A percentile compares a stretch with the other conserved stretches of the same genome.
Evolutionary conservation across 2,113 vertebrate genomes (phyloP).

Genomic region (Mormoops blainvillei): DNA sequence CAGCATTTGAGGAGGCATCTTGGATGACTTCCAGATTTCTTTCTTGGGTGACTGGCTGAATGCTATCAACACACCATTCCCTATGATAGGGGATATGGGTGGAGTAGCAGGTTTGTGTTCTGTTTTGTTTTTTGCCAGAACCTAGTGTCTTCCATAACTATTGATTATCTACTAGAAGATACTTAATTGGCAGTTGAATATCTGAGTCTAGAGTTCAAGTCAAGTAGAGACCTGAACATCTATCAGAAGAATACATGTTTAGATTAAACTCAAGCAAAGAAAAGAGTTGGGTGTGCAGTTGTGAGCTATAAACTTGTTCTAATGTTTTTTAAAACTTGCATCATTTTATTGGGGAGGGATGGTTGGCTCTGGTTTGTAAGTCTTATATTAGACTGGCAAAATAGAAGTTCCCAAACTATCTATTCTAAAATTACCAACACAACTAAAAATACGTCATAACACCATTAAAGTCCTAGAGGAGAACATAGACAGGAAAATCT

Average conservation of each 20-base stretch:
- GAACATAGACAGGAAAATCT: too few relatives aligned
- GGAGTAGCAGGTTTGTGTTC: neutral
- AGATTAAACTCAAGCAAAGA: neutral
- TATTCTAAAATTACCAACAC: neutral
- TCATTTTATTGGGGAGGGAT: neutral
- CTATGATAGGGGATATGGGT: neutral
- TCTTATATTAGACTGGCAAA: neutral
- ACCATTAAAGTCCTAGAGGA: too few relatives aligned
- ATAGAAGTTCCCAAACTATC: neutral
- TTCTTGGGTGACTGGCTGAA: neutral
- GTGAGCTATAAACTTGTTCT: neutral
- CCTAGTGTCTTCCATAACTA: neutral
- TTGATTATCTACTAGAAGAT: neutral
- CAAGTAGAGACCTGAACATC: neutral
- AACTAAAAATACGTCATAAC: too few relatives aligned
- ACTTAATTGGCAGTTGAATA: neutral
- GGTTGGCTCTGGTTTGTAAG: neutral
- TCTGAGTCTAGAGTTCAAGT: neutral
- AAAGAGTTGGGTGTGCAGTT: neutral
- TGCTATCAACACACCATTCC: neutral
- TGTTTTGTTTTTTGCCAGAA: neutral
- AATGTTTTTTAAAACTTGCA: neutral
- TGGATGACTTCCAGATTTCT: neutral
- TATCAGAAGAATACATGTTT: neutral
- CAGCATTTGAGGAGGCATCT: neutral